These are phyloP conservation scores for Zosterops pallidus DNA, from an alignment of 2,113 vertebrate species.

Conservation along the genomic window DNA sequence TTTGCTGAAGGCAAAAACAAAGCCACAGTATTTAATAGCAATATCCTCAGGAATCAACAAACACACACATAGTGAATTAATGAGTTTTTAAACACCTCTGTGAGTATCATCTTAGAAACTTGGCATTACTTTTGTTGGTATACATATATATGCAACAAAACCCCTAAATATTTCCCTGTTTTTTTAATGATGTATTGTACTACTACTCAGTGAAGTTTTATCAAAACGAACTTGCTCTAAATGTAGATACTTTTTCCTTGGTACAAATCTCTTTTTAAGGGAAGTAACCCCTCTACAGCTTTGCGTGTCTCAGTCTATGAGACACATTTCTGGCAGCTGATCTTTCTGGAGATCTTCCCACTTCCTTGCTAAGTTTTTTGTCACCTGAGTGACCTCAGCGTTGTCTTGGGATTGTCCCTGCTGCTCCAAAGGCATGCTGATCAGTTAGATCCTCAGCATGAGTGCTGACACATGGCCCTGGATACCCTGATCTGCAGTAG, in stretches of 20 bases:
- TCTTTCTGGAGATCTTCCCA: neutral
- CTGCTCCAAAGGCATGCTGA: neutral
- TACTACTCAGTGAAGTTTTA: neutral
- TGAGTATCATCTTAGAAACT: neutral
- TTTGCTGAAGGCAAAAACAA: neutral
- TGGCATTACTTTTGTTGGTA: neutral
- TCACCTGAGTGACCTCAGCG: neutral
- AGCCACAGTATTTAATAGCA: neutral
- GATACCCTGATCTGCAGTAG: neutral
- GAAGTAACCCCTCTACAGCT: neutral
- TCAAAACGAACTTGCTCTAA: neutral
- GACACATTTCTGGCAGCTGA: neutral
- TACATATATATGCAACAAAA: neutral
- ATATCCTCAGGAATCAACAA: neutral
- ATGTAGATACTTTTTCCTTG: neutral
- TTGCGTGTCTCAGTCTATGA: neutral
- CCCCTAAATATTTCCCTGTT: neutral
- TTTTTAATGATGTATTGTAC: neutral
- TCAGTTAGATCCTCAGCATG: neutral
- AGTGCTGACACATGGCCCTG: fast-evolving
- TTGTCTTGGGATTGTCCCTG: neutral
- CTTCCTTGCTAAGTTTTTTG: neutral
- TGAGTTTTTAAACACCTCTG: neutral
- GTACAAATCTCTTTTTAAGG: neutral
- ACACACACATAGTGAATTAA: neutral